Percentiles rank a stretch among this genome's conserved stretches.
phyloP scores from a whole-genome alignment of 2,888 invertebrate genomes.

The Nephrotoma flavescens region DNA sequence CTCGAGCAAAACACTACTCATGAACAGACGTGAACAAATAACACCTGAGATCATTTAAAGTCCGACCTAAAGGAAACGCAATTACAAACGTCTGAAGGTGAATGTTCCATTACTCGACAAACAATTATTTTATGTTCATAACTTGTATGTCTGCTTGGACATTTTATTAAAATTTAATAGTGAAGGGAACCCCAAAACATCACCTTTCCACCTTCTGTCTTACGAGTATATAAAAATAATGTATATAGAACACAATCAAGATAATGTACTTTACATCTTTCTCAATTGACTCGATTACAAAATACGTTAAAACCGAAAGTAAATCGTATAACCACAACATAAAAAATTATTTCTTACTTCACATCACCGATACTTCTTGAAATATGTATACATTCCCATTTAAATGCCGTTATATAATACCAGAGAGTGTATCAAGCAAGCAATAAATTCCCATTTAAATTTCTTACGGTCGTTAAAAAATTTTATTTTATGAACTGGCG shows the following conservation, averaged over 20 bases:
- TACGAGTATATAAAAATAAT: background rate
- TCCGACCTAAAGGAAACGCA: too few relatives aligned
- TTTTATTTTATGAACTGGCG: background rate
- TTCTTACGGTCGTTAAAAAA: background rate
- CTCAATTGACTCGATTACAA: background rate
- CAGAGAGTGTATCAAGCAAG: background rate
- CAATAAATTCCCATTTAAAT: background rate
- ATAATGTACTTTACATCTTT: background rate
- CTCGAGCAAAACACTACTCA: too few relatives aligned
- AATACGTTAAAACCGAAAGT: background rate
- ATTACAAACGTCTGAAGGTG: too few relatives aligned
- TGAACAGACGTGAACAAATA: too few relatives aligned
- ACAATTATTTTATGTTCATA: too few relatives aligned
- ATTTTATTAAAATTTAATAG: background rate
- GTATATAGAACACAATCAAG: background rate
- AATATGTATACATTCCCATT: background rate
- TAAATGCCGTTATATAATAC: background rate
- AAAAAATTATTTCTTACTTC: background rate
- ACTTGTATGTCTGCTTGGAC: background rate
- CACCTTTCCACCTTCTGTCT: background rate
- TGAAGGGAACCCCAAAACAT: background rate
- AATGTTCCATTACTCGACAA: too few relatives aligned
- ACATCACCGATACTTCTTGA: background rate
- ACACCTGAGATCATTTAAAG: too few relatives aligned
- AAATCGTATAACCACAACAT: background rate